Evolutionary conservation across 2,113 vertebrate genomes (phyloP).

Genomic region (Tenebrosternarchus preto): DNA sequence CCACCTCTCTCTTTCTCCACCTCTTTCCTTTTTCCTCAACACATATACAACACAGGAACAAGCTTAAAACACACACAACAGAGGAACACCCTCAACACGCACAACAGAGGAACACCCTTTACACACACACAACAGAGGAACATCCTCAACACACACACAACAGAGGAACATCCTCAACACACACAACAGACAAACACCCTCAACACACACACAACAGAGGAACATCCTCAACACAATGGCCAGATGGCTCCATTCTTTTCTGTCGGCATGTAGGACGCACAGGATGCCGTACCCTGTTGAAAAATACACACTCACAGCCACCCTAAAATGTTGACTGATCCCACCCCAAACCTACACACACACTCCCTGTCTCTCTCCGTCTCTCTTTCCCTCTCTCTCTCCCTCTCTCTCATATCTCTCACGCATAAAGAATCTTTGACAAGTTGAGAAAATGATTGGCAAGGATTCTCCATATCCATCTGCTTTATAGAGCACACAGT

Average conservation of each 20-base stretch:
- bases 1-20: slow-evolving; percentile 36
- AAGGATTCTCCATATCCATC: neutral
- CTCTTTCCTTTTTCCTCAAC: slow-evolving; percentile 36
- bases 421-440: slow-evolving; percentile 21
- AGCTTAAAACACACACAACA: slow-evolving; percentile 48
- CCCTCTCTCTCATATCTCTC: neutral
- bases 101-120: slow-evolving; percentile 20
- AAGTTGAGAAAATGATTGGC: slow-evolving; percentile 15
- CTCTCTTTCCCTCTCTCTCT: neutral
- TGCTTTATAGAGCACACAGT: neutral
- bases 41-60: slow-evolving; percentile 47
- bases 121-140: slow-evolving; percentile 50
- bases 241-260: slow-evolving; percentile 14
- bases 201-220: too few species aligned
- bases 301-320: slow-evolving; percentile 9
- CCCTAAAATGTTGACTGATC: neutral
- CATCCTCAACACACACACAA: too few species aligned
- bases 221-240: too few species aligned
- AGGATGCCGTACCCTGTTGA: slow-evolving; percentile 13
- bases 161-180: slow-evolving; percentile 41
- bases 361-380: neutral
- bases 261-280: slow-evolving; percentile 19
- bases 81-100: slow-evolving; percentile 43
- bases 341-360: neutral
- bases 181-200: slow-evolving; percentile 43